These are phyloP conservation scores for Serilophus lunatus DNA, from an alignment of 2,113 vertebrate genomes.

Conservation along the genomic window DNA sequence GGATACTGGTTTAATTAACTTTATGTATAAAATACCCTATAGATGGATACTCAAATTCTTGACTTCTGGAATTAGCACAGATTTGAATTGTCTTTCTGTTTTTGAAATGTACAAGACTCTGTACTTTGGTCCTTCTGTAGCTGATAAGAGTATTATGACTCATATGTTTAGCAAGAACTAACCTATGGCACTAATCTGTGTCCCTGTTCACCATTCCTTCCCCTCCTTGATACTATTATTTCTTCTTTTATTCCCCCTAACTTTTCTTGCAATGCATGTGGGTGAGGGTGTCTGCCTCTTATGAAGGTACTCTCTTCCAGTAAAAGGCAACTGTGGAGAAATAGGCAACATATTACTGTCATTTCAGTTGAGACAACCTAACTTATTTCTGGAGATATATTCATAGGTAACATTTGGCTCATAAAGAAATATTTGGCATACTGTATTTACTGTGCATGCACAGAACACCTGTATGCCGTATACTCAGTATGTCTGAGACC, in stretches of 20 bases:
- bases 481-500: neutral
- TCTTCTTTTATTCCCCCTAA: rapidly evolving
- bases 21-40: neutral
- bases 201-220: neutral
- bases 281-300: neutral
- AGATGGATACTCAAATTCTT: neutral
- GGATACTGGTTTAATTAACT: neutral
- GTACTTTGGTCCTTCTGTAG: neutral
- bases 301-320: neutral
- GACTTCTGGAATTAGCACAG: neutral
- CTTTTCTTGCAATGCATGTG: neutral
- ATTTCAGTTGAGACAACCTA: neutral
- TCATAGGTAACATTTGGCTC: neutral
- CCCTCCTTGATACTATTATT: neutral
- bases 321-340: neutral
- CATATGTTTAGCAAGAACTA: neutral
- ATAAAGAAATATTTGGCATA: neutral
- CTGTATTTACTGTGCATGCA: neutral
- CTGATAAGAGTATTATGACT: neutral
- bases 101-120: neutral
- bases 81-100: neutral
- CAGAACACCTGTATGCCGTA: neutral
- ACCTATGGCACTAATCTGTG: neutral
- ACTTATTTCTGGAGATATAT: neutral
- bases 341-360: neutral